A percentile compares a stretch with the other conserved stretches of the same genome.
Evolutionary conservation across 1,140 invertebrate species (phyloP).

Genomic region (Telenomus remus): DNA sequence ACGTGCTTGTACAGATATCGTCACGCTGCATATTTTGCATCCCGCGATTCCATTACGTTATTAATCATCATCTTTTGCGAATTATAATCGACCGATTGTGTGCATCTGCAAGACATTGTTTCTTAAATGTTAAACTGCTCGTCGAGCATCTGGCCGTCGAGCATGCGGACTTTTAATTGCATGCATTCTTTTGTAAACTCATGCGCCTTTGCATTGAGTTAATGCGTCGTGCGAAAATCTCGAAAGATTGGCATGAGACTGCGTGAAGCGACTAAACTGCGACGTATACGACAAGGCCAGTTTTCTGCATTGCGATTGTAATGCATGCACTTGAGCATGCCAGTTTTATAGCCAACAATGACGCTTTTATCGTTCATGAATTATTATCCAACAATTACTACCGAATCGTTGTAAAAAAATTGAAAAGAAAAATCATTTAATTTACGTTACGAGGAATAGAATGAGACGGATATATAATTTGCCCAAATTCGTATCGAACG

Average conservation of each 20-base stretch:
- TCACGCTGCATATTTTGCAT: slow-evolving; percentile 4
- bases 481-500: slow-evolving; percentile 30
- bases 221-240: slow-evolving; percentile 17
- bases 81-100: not conserved
- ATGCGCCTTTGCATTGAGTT: slow-evolving; percentile 3
- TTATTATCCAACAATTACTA: too few species aligned
- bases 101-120: too few species aligned
- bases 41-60: slow-evolving; percentile 18
- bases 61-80: slow-evolving; percentile 9
- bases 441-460: too few species aligned
- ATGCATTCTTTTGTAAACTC: slow-evolving; percentile 23
- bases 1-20: slow-evolving; percentile 19
- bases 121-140: too few species aligned
- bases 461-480: slow-evolving; percentile 7
- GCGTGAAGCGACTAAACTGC: slow-evolving; percentile 42
- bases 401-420: too few species aligned
- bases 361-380: slow-evolving; percentile 26
- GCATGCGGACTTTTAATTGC: not conserved
- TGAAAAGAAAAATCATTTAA: too few species aligned
- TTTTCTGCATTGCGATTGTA: slow-evolving; percentile 39
- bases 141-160: too few species aligned
- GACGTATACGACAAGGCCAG: slow-evolving; percentile 41
- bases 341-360: slow-evolving; percentile 28
- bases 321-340: slow-evolving; percentile 27
- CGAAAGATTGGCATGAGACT: slow-evolving; percentile 26